Evolutionary conservation across 1,140 invertebrate species (phyloP).

Genomic region (Aleiodes sp.): DNA sequence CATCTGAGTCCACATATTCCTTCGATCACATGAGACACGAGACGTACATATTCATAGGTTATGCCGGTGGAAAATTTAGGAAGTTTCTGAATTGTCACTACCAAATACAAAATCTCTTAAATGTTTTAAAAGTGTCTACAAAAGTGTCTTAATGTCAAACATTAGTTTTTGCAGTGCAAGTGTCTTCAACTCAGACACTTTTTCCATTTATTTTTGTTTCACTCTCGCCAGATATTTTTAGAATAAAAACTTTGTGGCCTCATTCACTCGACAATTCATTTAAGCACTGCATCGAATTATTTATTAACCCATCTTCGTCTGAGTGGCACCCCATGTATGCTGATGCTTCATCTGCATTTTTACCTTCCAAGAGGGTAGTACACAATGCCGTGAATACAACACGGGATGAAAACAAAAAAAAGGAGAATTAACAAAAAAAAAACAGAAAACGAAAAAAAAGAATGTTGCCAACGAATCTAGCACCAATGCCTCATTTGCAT

Average conservation of each 20-base stretch:
- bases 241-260: not conserved
- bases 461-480: not conserved
- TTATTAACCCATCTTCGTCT: not conserved
- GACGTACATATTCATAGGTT: too few species aligned
- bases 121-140: too few species aligned
- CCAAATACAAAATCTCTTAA: too few species aligned
- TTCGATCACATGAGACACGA: too few species aligned
- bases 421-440: not conserved
- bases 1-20: too few species aligned
- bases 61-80: too few species aligned
- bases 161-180: not conserved
- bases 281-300: not conserved
- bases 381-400: not conserved
- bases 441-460: not conserved
- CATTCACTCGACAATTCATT: not conserved
- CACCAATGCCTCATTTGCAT: slow-evolving; percentile 1
- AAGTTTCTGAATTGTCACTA: too few species aligned
- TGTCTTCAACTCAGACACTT: not conserved
- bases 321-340: not conserved
- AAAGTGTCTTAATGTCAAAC: too few species aligned
- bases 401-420: not conserved
- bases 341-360: slow-evolving; percentile 5
- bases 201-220: not conserved
- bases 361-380: not conserved
- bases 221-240: not conserved